A percentile compares a stretch with the other conserved stretches of the same genome.
Conservation (phyloP, 2,797 vertebrate genomes). For the Rachycentron canadum region DNA sequence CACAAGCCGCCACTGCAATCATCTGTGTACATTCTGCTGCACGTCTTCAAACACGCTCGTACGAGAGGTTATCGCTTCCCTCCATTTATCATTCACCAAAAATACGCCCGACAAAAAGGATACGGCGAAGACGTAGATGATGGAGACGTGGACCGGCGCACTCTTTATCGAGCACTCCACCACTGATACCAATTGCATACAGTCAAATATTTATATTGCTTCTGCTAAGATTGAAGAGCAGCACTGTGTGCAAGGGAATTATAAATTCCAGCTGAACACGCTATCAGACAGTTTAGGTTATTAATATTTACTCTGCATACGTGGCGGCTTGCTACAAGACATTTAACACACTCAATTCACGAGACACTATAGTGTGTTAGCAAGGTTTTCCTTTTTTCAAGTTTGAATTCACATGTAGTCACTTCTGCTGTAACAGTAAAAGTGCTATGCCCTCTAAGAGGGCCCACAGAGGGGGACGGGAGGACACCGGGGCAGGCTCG, state of each 20-base stretch:
- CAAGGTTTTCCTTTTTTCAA: conserved; percentile 8
- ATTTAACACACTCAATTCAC: conserved; percentile 24
- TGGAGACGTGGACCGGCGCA: neutral
- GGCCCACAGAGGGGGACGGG: conserved; percentile 23
- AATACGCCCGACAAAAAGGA: conserved; percentile 59
- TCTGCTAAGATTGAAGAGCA: conserved; percentile 18
- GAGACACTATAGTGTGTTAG: conserved; percentile 21
- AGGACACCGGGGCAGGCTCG: conserved; percentile 27
- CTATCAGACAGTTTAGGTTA: conserved; percentile 35
- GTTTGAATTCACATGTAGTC: conserved; percentile 33
- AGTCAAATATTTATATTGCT: conserved; percentile 70
- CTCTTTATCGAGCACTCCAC: conserved; percentile 39
- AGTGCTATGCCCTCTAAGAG: conserved; percentile 22
- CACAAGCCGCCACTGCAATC: conserved; percentile 42
- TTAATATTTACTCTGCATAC: conserved; percentile 62
- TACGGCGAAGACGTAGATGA: conserved; percentile 6
- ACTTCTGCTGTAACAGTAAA: conserved; percentile 35
- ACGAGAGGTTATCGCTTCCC: conserved; percentile 38
- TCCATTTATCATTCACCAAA: conserved; percentile 65
- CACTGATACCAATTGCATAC: conserved; percentile 32
- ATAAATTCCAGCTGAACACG: conserved; percentile 30
- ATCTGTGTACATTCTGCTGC: conserved; percentile 35
- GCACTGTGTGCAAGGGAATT: conserved; percentile 6
- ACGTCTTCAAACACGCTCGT: conserved; percentile 53
- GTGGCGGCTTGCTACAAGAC: conserved; percentile 36